phyloP scores from a whole-genome alignment of 2,113 vertebrate genomes.

The Amblyornis subalaris region DNA sequence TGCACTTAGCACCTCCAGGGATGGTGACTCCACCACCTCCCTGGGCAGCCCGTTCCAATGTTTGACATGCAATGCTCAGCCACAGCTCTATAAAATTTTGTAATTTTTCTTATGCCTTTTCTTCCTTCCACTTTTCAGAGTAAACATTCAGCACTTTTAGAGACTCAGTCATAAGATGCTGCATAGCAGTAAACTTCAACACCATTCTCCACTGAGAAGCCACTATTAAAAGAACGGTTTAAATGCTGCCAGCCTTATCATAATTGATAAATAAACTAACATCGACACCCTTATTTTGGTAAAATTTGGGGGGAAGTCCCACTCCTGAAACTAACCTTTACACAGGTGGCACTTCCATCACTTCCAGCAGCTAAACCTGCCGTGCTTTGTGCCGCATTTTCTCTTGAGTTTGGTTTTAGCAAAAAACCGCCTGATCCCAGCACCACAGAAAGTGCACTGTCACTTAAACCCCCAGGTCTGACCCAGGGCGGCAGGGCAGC shows the following conservation, averaged over 20 bases:
- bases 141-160: neutral
- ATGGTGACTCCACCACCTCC: neutral
- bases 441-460: neutral
- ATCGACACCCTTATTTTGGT: neutral
- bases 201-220: neutral
- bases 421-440: neutral
- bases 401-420: neutral
- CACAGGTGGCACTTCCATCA: accelerated
- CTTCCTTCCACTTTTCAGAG: neutral
- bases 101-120: neutral
- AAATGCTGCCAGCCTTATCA: neutral
- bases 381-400: accelerated
- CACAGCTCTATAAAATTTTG: neutral
- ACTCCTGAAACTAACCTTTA: neutral
- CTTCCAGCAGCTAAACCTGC: neutral
- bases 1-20: neutral
- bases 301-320: neutral
- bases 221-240: neutral
- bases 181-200: neutral
- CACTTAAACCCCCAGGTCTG: neutral
- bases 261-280: neutral
- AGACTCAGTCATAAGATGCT: neutral
- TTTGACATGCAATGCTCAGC: neutral
- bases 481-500: too few relatives aligned
- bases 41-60: accelerated